These are phyloP conservation scores for Oasisia sp. DNA, from an alignment of 2,888 invertebrate genomes.

Conservation along the genomic window DNA sequence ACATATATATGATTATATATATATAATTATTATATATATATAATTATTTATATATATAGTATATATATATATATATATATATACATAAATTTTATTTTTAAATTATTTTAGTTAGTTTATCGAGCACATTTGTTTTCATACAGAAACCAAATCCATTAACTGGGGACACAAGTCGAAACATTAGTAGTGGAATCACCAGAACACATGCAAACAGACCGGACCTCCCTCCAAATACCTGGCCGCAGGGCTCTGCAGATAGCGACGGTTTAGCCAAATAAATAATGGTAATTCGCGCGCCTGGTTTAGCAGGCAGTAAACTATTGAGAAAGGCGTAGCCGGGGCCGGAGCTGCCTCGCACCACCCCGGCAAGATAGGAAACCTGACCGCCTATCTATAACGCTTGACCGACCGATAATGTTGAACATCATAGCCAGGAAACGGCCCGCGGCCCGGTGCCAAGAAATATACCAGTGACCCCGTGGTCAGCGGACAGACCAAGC, in stretches of 20 bases:
- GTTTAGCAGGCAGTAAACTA: conserved; percentile 13
- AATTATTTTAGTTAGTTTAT: background rate
- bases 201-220: background rate
- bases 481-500: background rate
- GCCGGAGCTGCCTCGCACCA: background rate
- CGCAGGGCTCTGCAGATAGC: background rate
- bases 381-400: conserved; percentile 6
- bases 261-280: conserved; percentile 6
- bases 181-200: background rate
- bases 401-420: conserved; percentile 13
- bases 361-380: background rate
- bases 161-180: background rate
- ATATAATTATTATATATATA: too few relatives aligned
- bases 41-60: too few relatives aligned
- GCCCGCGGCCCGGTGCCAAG: background rate
- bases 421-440: conserved; percentile 9
- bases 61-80: too few relatives aligned
- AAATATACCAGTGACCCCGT: background rate
- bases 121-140: background rate
- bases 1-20: too few relatives aligned
- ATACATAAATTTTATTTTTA: background rate
- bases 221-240: background rate
- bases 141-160: background rate
- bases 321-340: background rate
- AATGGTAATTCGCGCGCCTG: background rate